Evolutionary conservation across 2,888 invertebrate species (phyloP).

Genomic region (Cantharis lateralis): DNA sequence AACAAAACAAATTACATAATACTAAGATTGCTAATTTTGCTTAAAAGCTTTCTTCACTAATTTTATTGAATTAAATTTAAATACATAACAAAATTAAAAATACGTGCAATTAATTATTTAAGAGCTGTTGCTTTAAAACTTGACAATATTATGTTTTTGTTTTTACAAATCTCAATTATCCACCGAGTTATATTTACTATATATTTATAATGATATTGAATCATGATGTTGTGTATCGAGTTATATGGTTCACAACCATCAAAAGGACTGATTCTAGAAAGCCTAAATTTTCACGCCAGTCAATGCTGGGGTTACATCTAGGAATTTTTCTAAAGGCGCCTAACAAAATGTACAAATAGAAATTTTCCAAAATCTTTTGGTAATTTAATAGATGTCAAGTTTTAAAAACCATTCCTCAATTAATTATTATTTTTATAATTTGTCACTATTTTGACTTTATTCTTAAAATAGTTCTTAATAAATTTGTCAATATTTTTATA

Average conservation of each 20-base stretch:
- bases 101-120: neutral
- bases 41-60: neutral
- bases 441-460: neutral
- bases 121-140: neutral
- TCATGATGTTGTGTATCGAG: neutral
- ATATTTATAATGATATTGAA: neutral
- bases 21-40: neutral
- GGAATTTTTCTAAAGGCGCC: neutral
- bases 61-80: neutral
- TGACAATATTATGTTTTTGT: neutral
- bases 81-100: neutral
- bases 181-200: too few relatives aligned
- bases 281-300: neutral
- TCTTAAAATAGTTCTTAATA: neutral
- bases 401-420: neutral
- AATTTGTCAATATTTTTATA: neutral
- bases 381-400: neutral
- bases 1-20: neutral
- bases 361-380: neutral
- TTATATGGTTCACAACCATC: neutral
- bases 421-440: neutral
- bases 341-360: neutral
- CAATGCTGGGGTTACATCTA: neutral
- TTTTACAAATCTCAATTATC: too few relatives aligned
- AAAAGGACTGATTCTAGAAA: neutral